Conservation (phyloP, 53 echinoderm and acorn worm species). For the Zoroaster sp. region DNA sequence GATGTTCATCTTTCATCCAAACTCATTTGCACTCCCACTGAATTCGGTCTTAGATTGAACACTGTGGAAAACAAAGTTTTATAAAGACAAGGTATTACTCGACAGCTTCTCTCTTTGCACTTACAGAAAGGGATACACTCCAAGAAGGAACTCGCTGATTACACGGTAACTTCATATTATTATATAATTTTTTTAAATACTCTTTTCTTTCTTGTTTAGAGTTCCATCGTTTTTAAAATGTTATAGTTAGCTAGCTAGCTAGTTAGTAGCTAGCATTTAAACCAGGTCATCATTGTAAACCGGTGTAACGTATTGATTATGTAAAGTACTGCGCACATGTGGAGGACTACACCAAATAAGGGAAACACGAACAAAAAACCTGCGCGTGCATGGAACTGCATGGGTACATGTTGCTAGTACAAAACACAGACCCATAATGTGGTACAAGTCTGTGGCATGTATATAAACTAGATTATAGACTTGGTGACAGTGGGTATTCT, state of each 20-base stretch:
- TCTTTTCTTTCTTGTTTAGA: neutral
- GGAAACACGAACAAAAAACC: too few relatives aligned
- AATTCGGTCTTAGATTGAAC: neutral
- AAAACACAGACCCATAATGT: too few relatives aligned
- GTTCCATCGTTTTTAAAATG: neutral
- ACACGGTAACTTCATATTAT: neutral
- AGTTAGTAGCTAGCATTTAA: neutral
- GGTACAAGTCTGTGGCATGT: too few relatives aligned
- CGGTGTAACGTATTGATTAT: neutral
- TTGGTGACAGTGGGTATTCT: too few relatives aligned
- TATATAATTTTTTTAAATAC: neutral
- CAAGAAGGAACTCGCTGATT: conserved; percentile 21
- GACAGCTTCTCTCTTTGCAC: neutral
- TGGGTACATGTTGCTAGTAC: too few relatives aligned
- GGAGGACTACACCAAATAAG: too few relatives aligned
- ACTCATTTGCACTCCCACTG: neutral
- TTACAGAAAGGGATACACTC: conserved; percentile 4
- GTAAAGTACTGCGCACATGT: too few relatives aligned
- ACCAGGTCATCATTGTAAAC: neutral
- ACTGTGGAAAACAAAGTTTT: neutral
- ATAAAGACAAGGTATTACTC: too few relatives aligned
- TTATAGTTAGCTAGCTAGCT: neutral
- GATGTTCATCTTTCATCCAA: neutral
- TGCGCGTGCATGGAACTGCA: too few relatives aligned
- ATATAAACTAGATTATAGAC: too few relatives aligned